These are phyloP conservation scores for Drosophila malerkotliana DNA, from an alignment of 1,140 invertebrate species.

Conservation along the genomic window DNA sequence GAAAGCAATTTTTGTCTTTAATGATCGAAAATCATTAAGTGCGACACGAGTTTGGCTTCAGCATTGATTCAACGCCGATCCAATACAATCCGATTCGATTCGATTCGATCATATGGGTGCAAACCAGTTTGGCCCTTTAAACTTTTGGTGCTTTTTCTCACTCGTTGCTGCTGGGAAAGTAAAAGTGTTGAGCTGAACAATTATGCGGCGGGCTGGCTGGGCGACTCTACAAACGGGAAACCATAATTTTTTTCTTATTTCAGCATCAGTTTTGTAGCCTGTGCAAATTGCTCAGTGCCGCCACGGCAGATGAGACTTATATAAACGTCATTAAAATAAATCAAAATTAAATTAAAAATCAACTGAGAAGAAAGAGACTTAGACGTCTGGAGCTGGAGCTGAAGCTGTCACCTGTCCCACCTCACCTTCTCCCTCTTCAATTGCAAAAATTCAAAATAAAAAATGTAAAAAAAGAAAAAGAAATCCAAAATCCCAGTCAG, in stretches of 20 bases:
- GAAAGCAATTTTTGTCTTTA: constrained; percentile 54
- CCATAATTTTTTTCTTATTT: constrained; percentile 52
- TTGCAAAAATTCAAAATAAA: constrained; percentile 39
- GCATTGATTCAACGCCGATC: constrained; percentile 20
- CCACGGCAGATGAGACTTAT: constrained; percentile 62
- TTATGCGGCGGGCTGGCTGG: constrained; percentile 41
- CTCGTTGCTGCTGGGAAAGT: constrained; percentile 51
- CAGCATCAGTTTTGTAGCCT: constrained; percentile 1
- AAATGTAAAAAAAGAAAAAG: constrained; percentile 3
- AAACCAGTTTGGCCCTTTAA: constrained; percentile 66
- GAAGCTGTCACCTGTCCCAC: constrained; percentile 3
- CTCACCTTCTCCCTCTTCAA: constrained; percentile 23
- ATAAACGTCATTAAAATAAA: constrained; percentile 75
- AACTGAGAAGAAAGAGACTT: constrained; percentile 44
- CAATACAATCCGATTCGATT: constrained; percentile 6
- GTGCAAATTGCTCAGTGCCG: constrained; percentile 64
- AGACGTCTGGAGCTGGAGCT: constrained; percentile 17
- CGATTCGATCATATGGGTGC: constrained; percentile 35
- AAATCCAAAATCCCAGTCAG: constrained; percentile 31
- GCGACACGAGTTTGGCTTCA: constrained; percentile 47
- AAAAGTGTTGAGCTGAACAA: constrained; percentile 73
- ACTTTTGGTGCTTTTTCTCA: constrained; percentile 21
- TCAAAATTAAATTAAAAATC: constrained; percentile 72
- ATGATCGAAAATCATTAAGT: constrained; percentile 66
- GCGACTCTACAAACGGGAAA: constrained; percentile 45